phyloP scores from a whole-genome alignment of 1,140 invertebrate species.

The Drosophila varians region DNA sequence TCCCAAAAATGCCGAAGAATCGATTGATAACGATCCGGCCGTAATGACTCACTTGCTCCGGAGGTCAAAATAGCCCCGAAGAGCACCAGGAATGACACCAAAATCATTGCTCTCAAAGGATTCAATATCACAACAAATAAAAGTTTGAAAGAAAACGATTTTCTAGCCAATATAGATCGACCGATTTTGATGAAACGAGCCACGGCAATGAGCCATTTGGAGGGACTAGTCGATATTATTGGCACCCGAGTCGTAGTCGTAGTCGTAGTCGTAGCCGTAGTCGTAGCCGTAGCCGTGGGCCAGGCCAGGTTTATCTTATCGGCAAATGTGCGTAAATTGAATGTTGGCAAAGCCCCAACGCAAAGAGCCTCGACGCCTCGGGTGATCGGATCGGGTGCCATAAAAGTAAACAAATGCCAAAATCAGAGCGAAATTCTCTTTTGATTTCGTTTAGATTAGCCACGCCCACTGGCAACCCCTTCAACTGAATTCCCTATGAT shows the following conservation, averaged over 20 bases:
- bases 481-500: too few species aligned
- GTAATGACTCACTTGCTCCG: slow-evolving; percentile 36
- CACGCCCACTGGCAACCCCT: not conserved
- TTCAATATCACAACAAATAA: not conserved
- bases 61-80: slow-evolving; percentile 2
- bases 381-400: slow-evolving; percentile 14
- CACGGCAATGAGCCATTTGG: slow-evolving; percentile 42
- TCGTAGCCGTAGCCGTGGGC: too few species aligned
- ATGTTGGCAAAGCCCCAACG: slow-evolving; percentile 58
- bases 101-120: slow-evolving; percentile 8
- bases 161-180: slow-evolving; percentile 25
- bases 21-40: slow-evolving; percentile 1
- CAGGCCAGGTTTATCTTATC: slow-evolving; percentile 58
- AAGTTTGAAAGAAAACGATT: not conserved
- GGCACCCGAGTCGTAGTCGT: not conserved
- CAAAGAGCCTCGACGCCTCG: slow-evolving; percentile 18
- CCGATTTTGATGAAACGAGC: slow-evolving; percentile 36
- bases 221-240: slow-evolving; percentile 39
- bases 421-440: slow-evolving; percentile 45
- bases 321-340: slow-evolving; percentile 62
- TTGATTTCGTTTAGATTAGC: slow-evolving; percentile 32
- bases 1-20: not conserved
- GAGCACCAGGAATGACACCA: slow-evolving; percentile 1
- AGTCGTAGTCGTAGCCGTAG: too few species aligned
- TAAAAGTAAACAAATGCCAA: slow-evolving; percentile 38